Evolutionary conservation across 2,797 vertebrate species (phyloP), one percentile per base, ranked within the genome.

Genomic region (Pempheris klunzingeri): DNA sequence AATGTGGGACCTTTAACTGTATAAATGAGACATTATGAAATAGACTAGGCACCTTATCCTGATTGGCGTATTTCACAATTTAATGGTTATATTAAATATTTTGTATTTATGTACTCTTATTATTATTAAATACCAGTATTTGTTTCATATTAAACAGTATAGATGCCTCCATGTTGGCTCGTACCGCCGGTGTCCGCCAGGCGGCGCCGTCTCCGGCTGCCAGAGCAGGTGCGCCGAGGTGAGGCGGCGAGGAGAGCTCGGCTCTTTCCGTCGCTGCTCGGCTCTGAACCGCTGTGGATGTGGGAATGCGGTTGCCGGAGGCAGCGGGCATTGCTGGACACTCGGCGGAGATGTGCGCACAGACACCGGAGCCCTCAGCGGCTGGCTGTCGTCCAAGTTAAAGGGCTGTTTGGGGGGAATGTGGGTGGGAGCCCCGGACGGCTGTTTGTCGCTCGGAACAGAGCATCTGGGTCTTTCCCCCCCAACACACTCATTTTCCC

Each of bases 301-400:
- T 82, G 84, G 91, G 92, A 93, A 93, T 94, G 93, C 93, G 90
- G 93, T 71, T 87, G 84, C 90, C 79, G 77, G 89, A 86, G 88
- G 82, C 88, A 76, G 80, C 65, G 77, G 87, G 86, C 82, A 90
- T 85, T 86, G 84, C 88, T 82, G 85, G 89, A 84, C 88, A 77
- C 78, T 85, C 91, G 62, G 88, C 70, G 68, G 88, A 76, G 90
- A 92, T 91, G 91, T 79, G 80, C 81, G 69, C 32, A 85, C 78
- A 24, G 78, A 38, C 47, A 18, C 72, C 0, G 78, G 81, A 80
- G 62, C 49, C 52, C 64, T 70, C 71, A 10, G 63, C 78, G 78
- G 69, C 61, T 79, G 82, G 79, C 81, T 66, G 85, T 41, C 13
- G 58, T 76, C 80, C 83, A 77, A 89, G 67, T 88, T 92, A 87